Evolutionary conservation across 2,113 vertebrate species (phyloP), one percentile per base, ranked within the genome.

Genomic region (Pygoscelis adeliae): DNA sequence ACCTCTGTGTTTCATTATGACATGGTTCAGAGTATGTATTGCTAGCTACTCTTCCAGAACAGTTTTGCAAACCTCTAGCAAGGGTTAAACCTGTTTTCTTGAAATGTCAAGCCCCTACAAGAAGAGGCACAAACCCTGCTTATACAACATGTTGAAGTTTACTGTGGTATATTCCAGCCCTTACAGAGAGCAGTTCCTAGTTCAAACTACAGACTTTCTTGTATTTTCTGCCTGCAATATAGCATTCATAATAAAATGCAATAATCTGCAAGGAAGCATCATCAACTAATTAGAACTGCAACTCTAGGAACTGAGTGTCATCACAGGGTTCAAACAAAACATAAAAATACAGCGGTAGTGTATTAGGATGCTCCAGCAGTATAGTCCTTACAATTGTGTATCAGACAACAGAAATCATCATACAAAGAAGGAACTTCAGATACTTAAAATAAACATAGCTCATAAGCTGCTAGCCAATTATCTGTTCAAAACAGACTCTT

Each of bases 331-430:
- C 47, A 47, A 72, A 72, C 40, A 76, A 74, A 83, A 46, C 0
- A 1, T 36, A 38, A 50, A 70, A 87, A 25, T 18, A 62, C 25
- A 74, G 7, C 4, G 9, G 20, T 38, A 56, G 4, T 18, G 5
- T 44, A 66, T 58, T 42, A 66, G 11, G 14, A 53, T n/a, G 13
- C 11, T 67, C 22, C 44, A 91, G 47, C 12, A 69, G 36, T 67
- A 69, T 5, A 76, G 17, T 38, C 42, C 32, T 78, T 90, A 76
- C 15, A 95, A 34, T 1, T 53, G 13, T 32, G 8, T 59, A 36
- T 2, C 0, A 0, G 50, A 59, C 55, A 70, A 62, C 15, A 88
- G 18, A 77, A 80, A 62, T 10, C 1, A 5, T 25, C 29, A 65
- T 2, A 40, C 30, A 38, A 59, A 66, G 38, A 72, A 74, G 8